Conservation (phyloP, 2,113 vertebrate genomes). For the Odontophorus gujanensis region DNA sequence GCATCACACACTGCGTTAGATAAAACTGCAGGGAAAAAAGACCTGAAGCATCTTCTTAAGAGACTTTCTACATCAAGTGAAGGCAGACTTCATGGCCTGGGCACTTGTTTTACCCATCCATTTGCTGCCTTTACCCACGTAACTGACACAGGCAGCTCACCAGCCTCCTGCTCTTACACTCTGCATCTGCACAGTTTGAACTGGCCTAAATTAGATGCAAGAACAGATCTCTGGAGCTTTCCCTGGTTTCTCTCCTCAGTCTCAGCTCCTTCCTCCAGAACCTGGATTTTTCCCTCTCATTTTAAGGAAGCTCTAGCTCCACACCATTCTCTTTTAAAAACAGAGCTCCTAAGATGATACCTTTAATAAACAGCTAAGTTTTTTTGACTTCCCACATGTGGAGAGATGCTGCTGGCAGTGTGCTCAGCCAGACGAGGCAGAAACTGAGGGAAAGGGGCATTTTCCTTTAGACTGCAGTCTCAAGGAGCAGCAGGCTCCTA, state of each 20-base stretch:
- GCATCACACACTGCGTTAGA: not conserved
- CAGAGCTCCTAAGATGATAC: not conserved
- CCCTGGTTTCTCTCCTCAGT: not conserved
- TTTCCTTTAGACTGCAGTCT: not conserved
- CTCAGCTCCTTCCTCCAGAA: not conserved
- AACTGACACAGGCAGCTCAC: not conserved
- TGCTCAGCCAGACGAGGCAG: not conserved
- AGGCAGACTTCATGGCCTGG: not conserved
- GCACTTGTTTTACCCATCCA: not conserved
- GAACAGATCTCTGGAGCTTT: not conserved
- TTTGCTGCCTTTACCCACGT: not conserved
- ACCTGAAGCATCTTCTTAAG: not conserved
- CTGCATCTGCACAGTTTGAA: not conserved
- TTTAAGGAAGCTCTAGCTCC: not conserved
- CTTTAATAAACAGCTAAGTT: not conserved
- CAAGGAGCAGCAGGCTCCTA: not conserved
- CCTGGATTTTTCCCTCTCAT: not conserved
- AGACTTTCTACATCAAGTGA: not conserved
- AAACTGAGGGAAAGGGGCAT: not conserved
- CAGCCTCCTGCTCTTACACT: not conserved
- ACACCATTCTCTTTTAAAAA: not conserved
- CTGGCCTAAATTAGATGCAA: not conserved
- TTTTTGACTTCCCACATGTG: rapidly evolving
- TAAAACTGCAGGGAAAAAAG: not conserved
- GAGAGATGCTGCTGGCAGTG: not conserved